Evolutionary conservation across 2,888 invertebrate genomes (phyloP).

Genomic region (Drosophila kanekoi): DNA sequence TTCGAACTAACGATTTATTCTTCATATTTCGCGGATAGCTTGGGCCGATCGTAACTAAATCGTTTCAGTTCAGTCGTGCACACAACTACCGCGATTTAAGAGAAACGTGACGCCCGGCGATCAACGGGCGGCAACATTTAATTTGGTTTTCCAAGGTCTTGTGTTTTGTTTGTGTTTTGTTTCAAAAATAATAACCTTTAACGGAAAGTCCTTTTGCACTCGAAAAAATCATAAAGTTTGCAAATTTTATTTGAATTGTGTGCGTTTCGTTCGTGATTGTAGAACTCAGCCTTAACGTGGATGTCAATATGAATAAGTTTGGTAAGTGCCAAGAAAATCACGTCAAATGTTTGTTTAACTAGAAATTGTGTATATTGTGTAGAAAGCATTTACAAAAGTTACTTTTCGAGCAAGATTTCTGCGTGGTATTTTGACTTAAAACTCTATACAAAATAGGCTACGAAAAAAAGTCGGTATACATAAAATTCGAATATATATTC

Average conservation of each 20-base stretch:
- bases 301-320: conserved; percentile 69
- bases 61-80: conserved; percentile 47
- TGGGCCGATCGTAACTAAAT: conserved; percentile 54
- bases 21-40: conserved; percentile 67
- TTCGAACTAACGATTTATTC: conserved; percentile 72
- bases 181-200: conserved; percentile 30
- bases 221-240: conserved; percentile 38
- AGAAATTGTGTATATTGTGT: conserved; percentile 31
- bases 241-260: conserved; percentile 32
- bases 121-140: conserved; percentile 62
- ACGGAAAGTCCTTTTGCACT: conserved; percentile 40
- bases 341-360: conserved; percentile 21
- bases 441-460: conserved; percentile 44
- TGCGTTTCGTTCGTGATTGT: conserved; percentile 28
- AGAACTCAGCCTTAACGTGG: conserved; percentile 12
- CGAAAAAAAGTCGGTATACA: conserved; percentile 18
- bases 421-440: conserved; percentile 24
- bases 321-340: conserved; percentile 48
- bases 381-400: conserved; percentile 35
- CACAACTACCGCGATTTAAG: conserved; percentile 50
- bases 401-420: conserved; percentile 9
- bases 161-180: conserved; percentile 60
- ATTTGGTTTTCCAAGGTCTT: conserved; percentile 63
- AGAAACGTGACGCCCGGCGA: conserved; percentile 60
- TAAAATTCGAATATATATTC: conserved; percentile 34